Evolutionary conservation across 1,140 invertebrate genomes (phyloP).

Genomic region (Procambarus virginalis): DNA sequence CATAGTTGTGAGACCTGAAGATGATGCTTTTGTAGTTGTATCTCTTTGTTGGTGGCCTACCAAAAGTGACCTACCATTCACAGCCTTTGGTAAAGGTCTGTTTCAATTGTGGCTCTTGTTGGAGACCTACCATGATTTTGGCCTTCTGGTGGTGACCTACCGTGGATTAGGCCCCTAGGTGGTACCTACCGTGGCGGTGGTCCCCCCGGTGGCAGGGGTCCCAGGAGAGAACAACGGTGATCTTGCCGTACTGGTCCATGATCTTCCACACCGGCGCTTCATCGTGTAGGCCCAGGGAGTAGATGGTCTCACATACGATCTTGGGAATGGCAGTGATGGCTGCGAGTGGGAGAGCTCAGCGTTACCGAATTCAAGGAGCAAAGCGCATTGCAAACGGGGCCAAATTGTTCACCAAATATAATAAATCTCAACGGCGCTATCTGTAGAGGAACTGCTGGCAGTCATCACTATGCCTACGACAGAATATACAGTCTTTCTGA

Average conservation of each 20-base stretch:
- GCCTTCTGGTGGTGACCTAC: slow-evolving; percentile 3
- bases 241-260: slow-evolving; percentile 73
- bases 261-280: slow-evolving; percentile 80
- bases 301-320: slow-evolving; percentile 96
- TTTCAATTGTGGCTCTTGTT: neutral
- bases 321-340: slow-evolving; percentile 95
- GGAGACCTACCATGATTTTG: neutral
- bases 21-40: too few relatives aligned
- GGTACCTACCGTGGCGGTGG: slow-evolving; percentile 50
- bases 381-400: slow-evolving; percentile 36
- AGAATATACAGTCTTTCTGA: slow-evolving; percentile 10
- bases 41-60: too few relatives aligned
- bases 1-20: too few relatives aligned
- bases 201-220: slow-evolving; percentile 68
- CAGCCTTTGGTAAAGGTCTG: neutral
- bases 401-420: slow-evolving; percentile 59
- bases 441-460: slow-evolving; percentile 55
- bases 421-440: slow-evolving; percentile 47
- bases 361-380: slow-evolving; percentile 65
- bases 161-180: neutral
- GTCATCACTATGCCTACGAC: slow-evolving; percentile 52
- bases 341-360: slow-evolving; percentile 69
- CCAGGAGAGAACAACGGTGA: slow-evolving; percentile 74
- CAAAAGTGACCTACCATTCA: too few relatives aligned
- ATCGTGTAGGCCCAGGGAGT: slow-evolving; percentile 93